These are phyloP conservation scores for Galagoides demidoff DNA, from an alignment of 2,797 vertebrate genomes.

Conservation along the genomic window DNA sequence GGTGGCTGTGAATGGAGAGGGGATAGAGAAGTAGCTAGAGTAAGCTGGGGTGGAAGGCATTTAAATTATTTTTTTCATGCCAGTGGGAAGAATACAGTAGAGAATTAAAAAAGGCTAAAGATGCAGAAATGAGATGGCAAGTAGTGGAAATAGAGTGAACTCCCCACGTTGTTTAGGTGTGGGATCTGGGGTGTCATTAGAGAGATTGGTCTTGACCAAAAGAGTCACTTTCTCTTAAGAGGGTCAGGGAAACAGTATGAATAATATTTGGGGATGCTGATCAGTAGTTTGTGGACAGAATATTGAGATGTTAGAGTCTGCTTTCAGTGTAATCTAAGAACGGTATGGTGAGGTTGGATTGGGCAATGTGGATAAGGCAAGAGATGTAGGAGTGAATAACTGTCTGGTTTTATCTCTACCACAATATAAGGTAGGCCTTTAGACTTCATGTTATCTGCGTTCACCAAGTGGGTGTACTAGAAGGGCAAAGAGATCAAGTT, in stretches of 20 bases:
- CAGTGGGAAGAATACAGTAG: not conserved
- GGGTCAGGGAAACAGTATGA: not conserved
- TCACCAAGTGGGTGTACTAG: not conserved
- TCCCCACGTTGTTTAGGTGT: not conserved
- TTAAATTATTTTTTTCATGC: not conserved
- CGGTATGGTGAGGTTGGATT: not conserved
- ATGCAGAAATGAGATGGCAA: not conserved
- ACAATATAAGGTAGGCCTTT: not conserved
- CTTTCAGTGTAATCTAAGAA: not conserved
- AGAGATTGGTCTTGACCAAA: not conserved
- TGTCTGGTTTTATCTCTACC: not conserved
- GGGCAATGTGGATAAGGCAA: not conserved
- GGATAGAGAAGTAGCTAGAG: not conserved
- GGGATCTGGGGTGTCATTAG: not conserved
- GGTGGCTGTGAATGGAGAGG: not conserved
- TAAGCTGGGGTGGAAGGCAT: not conserved
- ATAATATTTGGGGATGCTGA: not conserved
- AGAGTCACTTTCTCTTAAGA: not conserved
- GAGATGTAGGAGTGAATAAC: not conserved
- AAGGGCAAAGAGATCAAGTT: not conserved
- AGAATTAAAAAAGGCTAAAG: not conserved
- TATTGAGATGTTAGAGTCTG: not conserved
- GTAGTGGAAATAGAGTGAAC: not conserved
- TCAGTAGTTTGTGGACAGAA: not conserved
- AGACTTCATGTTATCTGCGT: not conserved